Percentiles rank a stretch among this genome's conserved stretches.
These are phyloP conservation scores for Nasonovia ribisnigri DNA, from an alignment of 2,888 invertebrate species.

Conservation along the genomic window DNA sequence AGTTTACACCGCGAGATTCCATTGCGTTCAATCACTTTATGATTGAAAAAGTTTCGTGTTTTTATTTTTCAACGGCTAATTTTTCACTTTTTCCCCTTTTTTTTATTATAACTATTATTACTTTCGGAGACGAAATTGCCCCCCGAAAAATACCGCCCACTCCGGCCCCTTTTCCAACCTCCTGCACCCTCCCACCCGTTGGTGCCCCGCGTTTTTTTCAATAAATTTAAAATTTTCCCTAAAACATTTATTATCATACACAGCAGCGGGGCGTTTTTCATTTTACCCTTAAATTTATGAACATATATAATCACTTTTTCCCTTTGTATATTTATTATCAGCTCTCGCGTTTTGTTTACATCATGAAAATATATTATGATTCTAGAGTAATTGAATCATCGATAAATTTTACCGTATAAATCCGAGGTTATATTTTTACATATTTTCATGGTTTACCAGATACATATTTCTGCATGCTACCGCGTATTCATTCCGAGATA, in stretches of 20 bases:
- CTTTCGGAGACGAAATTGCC: conserved; percentile 48
- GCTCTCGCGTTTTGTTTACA: background rate
- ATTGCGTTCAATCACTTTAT: conserved; percentile 63
- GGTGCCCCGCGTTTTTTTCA: conserved; percentile 28
- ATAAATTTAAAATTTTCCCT: conserved; percentile 56
- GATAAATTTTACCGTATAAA: conserved; percentile 15
- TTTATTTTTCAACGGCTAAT: conserved; percentile 63
- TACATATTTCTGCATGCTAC: background rate
- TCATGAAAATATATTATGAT: conserved; percentile 49
- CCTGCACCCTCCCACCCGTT: background rate
- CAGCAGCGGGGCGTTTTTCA: background rate
- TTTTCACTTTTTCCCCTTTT: conserved; percentile 46
- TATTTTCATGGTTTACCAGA: background rate
- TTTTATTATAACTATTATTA: conserved; percentile 42
- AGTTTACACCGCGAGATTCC: conserved; percentile 63
- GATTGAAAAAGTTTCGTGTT: conserved; percentile 64
- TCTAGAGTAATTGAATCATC: conserved; percentile 31
- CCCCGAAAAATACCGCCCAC: background rate
- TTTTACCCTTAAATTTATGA: conserved; percentile 32
- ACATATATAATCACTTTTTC: conserved; percentile 47
- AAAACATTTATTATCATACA: conserved; percentile 46
- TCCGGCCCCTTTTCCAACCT: background rate
- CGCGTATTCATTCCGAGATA: background rate
- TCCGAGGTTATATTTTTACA: background rate
- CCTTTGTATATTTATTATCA: conserved; percentile 14